Evolutionary conservation across 2,888 invertebrate genomes (phyloP), one percentile per base, ranked within the genome.

Genomic region (Julus scandinavius): DNA sequence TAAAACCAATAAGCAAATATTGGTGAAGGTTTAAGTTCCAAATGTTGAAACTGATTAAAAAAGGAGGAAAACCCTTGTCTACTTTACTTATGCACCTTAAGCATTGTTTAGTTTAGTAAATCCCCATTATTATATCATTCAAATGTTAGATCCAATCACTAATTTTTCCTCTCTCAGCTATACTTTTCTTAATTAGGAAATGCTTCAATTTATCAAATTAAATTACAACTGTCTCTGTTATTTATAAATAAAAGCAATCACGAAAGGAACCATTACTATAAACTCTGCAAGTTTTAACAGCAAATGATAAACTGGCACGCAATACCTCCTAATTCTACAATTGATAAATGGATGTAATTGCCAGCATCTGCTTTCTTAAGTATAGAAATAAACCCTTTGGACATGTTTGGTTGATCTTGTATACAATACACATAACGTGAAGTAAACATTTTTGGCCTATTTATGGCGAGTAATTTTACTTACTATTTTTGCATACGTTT

Each of bases 291-390:
- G 29, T 29, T n/a, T 72, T 29, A 72, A 72, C 29, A 7, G 72
- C 72, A 72, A 29, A 29, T 72, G 72, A 72, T 72, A 1, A 72
- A 72, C 72, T 72, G 72, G 49, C 72, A 72, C 72, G 72, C 72
- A 72, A 72, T 72, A 6, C 20, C 29, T 72, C n/a, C 72, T 72
- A 72, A 72, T 72, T 72, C 29, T 72, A 6, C 29, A 72, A 72
- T 29, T 72, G 29, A 72, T 72, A 72, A 72, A 72, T 72, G 7
- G n/a, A 1, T 72, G 4, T n/a, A 72, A 72, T 72, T 72, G 72
- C 72, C 1, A 9, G 7, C n/a, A 72, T 72, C 72, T 72, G 72
- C 72, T 72, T 20, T 29, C 20, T 9, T n/a, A 29, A 72, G 29
- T 9, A 72, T n/a, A 1, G 9, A 20, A 72, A 6, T 29, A 72